Base-by-base conservation (phyloP, 2,888 invertebrate genomes). In the Drosophila algonquin region DNA sequence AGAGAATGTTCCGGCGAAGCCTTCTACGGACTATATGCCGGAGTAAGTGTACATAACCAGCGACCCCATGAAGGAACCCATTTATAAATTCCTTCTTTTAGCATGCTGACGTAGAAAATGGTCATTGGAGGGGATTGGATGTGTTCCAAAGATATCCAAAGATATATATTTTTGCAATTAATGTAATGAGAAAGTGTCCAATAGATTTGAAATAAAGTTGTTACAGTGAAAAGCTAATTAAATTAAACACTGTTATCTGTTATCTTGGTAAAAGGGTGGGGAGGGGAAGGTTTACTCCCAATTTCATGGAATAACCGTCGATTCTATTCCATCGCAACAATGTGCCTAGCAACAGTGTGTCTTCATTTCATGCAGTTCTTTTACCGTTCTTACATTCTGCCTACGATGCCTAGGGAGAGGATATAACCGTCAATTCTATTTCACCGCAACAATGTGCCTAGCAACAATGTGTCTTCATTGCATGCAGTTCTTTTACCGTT, bases 101-200 rank as follows among this genome's bases (percentile, higher is more conserved):
- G 73, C 76, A 74, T 74, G 73, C 76, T 74, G 5, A 70, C 71
- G 14, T 73, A 75, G 27, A 16, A 12, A 14, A 21, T 6, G 12
- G 54, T 16, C 10, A 35, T 21, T 21, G 3, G 21, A 35, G 27
- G 30, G 2, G 8, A 8, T 51, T 2, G 8, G 7, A 27, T 30
- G 10, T 32, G 44, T 50, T 5, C 53, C 16, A 27, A 55, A n/a
- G n/a, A n/a, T n/a, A n/a, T n/a, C n/a, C 21, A 18, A 48, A n/a
- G 16, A 50, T 9, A 45, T 69, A 69, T 68, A 72, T 74, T 72
- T 72, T 72, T 72, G 68, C 54, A 59, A 58, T 40, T 16, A 47
- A 61, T 47, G 46, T 21, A 45, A 18, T 45, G 7, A 46, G 12
- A 27, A 55, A 27, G 12, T 45, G 40, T 9, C 14, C 45, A 62